Conservation (phyloP, 2,113 vertebrate species). For the Galbula dea region DNA sequence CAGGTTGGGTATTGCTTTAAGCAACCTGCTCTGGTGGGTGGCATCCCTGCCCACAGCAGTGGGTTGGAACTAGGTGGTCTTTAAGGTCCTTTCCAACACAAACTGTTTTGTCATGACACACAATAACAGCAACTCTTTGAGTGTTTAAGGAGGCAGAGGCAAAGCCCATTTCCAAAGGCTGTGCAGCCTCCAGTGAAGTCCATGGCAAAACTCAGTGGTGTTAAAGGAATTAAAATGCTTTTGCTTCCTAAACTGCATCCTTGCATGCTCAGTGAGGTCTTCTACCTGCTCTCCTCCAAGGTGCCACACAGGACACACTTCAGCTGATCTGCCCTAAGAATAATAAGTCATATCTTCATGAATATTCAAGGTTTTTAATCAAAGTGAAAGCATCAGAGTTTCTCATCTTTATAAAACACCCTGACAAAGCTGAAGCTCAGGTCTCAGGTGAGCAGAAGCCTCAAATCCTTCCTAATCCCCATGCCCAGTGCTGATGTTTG, state of each 20-base stretch:
- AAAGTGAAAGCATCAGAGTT: background rate
- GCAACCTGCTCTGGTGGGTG: too few relatives aligned
- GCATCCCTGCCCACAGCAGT: too few relatives aligned
- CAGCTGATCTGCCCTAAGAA: background rate
- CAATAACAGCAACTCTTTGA: background rate
- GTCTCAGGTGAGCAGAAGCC: background rate
- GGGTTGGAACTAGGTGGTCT: too few relatives aligned
- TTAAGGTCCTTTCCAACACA: too few relatives aligned
- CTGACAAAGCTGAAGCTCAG: background rate
- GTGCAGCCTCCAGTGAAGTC: background rate
- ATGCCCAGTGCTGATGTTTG: background rate
- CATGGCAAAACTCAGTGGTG: rapidly evolving
- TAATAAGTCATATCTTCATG: too few relatives aligned
- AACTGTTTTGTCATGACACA: too few relatives aligned
- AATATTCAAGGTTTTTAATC: background rate
- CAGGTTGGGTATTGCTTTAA: too few relatives aligned
- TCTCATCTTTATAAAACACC: background rate
- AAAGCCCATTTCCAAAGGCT: background rate
- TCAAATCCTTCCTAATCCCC: background rate
- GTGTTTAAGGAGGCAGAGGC: background rate
- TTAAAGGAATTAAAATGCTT: background rate
- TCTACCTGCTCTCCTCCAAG: background rate
- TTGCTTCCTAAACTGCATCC: background rate
- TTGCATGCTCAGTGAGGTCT: rapidly evolving
- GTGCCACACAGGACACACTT: rapidly evolving